phyloP scores from a whole-genome alignment of 2,888 invertebrate genomes.

The Plagiodera versicolora region DNA sequence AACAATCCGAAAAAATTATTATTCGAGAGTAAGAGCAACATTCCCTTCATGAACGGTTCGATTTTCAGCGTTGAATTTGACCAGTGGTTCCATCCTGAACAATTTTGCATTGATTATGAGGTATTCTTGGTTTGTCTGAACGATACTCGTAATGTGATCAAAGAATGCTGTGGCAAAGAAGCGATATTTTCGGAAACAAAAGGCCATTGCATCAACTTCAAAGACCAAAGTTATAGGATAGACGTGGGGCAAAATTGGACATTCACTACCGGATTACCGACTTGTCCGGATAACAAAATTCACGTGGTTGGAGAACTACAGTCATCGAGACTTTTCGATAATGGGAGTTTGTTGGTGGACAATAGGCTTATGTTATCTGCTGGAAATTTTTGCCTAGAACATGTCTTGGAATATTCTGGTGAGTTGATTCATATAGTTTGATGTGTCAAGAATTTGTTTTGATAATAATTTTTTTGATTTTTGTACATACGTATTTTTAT shows the following conservation, averaged over 20 bases:
- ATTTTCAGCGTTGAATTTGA: conserved; percentile 60
- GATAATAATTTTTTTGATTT: too few species aligned
- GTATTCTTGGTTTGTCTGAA: conserved; percentile 66
- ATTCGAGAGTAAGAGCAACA: conserved; percentile 41
- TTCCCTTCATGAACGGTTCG: conserved; percentile 65
- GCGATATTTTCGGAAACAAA: conserved; percentile 63
- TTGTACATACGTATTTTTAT: too few species aligned
- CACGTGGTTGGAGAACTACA: conserved; percentile 63
- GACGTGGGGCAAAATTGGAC: conserved; percentile 44
- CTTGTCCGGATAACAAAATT: conserved; percentile 54
- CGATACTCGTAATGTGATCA: conserved; percentile 44
- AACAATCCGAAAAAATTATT: conserved; percentile 39
- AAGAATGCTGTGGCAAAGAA: conserved; percentile 73
- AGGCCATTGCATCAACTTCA: conserved; percentile 55
- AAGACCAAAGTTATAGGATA: conserved; percentile 46
- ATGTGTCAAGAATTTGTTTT: too few species aligned
- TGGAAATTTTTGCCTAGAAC: conserved; percentile 56
- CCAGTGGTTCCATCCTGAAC: conserved; percentile 57
- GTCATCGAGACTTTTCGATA: conserved; percentile 57
- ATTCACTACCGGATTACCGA: conserved; percentile 47
- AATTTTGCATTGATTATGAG: conserved; percentile 71
- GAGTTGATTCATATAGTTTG: conserved; percentile 39
- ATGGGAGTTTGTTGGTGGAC: conserved; percentile 60
- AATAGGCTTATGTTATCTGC: conserved; percentile 52
- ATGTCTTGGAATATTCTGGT: conserved; percentile 54